Evolutionary conservation across 2,888 invertebrate species (phyloP), one percentile per base, ranked within the genome.

Genomic region (Dinocampus coccinellae): DNA sequence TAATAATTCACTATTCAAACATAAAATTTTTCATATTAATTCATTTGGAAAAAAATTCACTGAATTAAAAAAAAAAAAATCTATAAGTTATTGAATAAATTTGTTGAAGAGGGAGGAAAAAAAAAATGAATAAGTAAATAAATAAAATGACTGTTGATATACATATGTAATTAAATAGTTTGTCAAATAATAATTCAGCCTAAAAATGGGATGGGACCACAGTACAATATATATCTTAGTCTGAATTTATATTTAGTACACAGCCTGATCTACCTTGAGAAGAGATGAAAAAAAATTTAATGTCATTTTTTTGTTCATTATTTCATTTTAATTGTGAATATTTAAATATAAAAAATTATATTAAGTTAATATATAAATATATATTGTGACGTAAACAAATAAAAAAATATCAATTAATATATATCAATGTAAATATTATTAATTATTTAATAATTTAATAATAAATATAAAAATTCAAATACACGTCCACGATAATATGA

Each of bases 201-300:
- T 62, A 70, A 36, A n/a, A 79, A 77, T 76, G 74, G 76, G 78
- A 81, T 10, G 81, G 82, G 81, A 82, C 81, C 82, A 81, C 76
- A 76, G 64, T 79, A 79, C 70, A 75, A 77, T 77, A 77, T 29
- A 1, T 77, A 72, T 58, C 69, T 78, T 78, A 77, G 73, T 72
- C 71, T 67, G 65, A 73, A 78, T 75, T 72, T 75, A 77, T 80
- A 55, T 77, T 77, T 75, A 79, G 69, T 72, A 66, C 66, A 74
- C 64, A 70, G 69, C 29, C 33, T 55, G 57, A 57, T 58, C 47
- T 36, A 57, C 57, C 2, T 29, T 29, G 1, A 57, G n/a, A 22
- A 11, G 22, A 52, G 3, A 20, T n/a, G 20, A 34, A 24, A 36
- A 36, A 65, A 66, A 55, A 55, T 13, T 53, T 42, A 65, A 39